Conservation (phyloP, 2,888 invertebrate genomes). For the Spodoptera picta region DNA sequence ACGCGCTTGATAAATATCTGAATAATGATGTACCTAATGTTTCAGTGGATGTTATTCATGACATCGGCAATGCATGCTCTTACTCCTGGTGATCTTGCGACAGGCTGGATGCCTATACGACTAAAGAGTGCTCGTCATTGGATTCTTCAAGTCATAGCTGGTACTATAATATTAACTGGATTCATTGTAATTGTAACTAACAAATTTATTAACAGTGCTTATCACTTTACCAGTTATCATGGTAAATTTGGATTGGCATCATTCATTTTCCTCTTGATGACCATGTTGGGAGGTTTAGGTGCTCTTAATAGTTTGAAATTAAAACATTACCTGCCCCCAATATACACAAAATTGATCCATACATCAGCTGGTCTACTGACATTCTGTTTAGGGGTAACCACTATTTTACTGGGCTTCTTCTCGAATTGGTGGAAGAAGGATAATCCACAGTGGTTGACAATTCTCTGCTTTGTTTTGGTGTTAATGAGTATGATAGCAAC, state of each 20-base stretch:
- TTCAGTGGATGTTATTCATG: slow-evolving; percentile 86
- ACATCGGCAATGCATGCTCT: slow-evolving; percentile 84
- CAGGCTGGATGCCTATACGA: slow-evolving; percentile 87
- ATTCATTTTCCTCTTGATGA: slow-evolving; percentile 76
- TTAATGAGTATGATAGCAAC: slow-evolving; percentile 78
- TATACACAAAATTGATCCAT: slow-evolving; percentile 83
- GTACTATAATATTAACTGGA: slow-evolving; percentile 71
- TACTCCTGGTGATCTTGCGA: slow-evolving; percentile 83
- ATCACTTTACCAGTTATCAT: slow-evolving; percentile 80
- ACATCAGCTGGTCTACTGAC: slow-evolving; percentile 79
- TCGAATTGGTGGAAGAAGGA: slow-evolving; percentile 76
- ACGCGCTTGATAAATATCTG: background rate
- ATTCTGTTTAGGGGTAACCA: slow-evolving; percentile 77
- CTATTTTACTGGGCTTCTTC: slow-evolving; percentile 79
- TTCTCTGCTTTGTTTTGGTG: slow-evolving; percentile 73
- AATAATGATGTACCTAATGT: slow-evolving; percentile 44
- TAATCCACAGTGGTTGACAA: slow-evolving; percentile 77
- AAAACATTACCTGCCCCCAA: slow-evolving; percentile 81
- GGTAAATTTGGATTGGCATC: slow-evolving; percentile 82
- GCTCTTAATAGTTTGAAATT: slow-evolving; percentile 83
- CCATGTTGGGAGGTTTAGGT: slow-evolving; percentile 81
- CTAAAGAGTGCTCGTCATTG: slow-evolving; percentile 85
- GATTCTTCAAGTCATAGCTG: slow-evolving; percentile 78
- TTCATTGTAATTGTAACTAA: slow-evolving; percentile 81
- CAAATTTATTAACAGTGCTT: slow-evolving; percentile 73